Percentiles rank a stretch among this genome's conserved stretches.
phyloP scores from a whole-genome alignment of 1,140 invertebrate genomes.

The Aplysia californica region DNA sequence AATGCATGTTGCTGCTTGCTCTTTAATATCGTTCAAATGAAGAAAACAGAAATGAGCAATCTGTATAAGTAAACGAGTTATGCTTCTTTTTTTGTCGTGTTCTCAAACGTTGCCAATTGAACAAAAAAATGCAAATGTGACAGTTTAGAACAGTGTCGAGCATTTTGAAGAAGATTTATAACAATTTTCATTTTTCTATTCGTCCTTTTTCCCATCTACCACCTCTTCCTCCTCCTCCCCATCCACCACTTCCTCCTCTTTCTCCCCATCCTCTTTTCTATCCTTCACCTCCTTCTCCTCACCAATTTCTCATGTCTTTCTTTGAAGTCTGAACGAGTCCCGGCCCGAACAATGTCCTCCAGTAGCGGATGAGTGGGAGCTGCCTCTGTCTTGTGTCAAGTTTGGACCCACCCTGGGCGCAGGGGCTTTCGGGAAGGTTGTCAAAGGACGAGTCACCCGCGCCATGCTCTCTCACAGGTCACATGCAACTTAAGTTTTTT shows the following conservation, averaged over 20 bases:
- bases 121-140: too few species aligned
- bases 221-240: background rate
- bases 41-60: too few species aligned
- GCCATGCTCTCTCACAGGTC: conserved; percentile 38
- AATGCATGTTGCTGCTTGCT: too few species aligned
- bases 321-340: background rate
- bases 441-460: conserved; percentile 43
- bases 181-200: background rate
- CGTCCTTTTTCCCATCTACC: background rate
- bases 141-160: too few species aligned
- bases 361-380: conserved; percentile 74
- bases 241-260: background rate
- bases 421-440: conserved; percentile 85
- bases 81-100: too few species aligned
- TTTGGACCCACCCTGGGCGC: conserved; percentile 83
- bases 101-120: too few species aligned
- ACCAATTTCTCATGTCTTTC: background rate
- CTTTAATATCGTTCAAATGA: too few species aligned
- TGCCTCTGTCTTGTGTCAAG: conserved; percentile 81
- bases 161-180: too few species aligned
- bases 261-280: background rate
- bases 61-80: too few species aligned
- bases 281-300: too few species aligned
- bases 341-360: background rate
- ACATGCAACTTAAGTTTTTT: too few species aligned